Conservation (phyloP, 30 jellyfish, hydroid and myxozoan species). For the Hydra vulgaris region DNA sequence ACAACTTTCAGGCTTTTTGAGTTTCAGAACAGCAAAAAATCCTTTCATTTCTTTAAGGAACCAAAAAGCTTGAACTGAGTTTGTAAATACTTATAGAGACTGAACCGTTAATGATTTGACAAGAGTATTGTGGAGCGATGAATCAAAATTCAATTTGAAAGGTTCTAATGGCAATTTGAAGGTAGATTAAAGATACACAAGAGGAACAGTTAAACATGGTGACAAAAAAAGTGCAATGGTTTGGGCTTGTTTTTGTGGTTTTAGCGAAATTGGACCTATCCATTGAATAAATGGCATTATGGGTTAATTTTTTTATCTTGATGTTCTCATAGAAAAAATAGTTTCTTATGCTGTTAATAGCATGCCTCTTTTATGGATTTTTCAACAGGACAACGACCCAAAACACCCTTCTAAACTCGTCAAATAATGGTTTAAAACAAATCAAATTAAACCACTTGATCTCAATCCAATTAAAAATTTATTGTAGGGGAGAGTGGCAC, state of each 20-base stretch:
- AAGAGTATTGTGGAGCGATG: background rate
- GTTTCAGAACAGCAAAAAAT: background rate
- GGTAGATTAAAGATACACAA: background rate
- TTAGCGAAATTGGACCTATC: background rate
- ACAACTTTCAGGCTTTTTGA: background rate
- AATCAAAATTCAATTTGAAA: background rate
- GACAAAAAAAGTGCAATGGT: background rate
- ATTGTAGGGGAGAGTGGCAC: no score
- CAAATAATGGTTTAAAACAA: background rate
- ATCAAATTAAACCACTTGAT: background rate
- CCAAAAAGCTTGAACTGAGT: background rate
- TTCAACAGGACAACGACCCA: background rate
- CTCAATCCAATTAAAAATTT: background rate
- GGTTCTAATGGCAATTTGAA: background rate
- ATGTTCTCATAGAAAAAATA: background rate
- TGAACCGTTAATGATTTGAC: background rate
- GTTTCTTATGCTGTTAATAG: background rate
- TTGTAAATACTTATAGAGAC: background rate
- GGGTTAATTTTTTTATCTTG: background rate
- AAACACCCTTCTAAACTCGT: background rate
- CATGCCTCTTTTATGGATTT: background rate
- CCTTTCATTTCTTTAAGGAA: background rate
- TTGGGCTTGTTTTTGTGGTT: background rate
- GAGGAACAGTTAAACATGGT: background rate
- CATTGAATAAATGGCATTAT: background rate